Evolutionary conservation across 2,888 invertebrate genomes (phyloP), one percentile per base, ranked within the genome.

Genomic region (Eutolmus rufibarbis): DNA sequence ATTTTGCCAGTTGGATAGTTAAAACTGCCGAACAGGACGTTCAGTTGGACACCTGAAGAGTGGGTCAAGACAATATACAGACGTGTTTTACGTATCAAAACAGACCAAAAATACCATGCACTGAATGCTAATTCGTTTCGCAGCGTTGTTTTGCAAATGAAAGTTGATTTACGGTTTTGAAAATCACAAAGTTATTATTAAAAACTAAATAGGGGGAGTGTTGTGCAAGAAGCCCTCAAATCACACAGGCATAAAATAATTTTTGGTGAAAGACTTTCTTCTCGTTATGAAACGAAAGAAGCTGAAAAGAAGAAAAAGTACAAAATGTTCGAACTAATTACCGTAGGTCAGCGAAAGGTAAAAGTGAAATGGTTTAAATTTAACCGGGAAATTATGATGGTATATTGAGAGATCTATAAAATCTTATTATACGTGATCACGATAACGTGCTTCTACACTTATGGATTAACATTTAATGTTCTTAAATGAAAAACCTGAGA

Each of bases 311-410:
- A 66, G 28, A 66, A 66, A 66, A 40, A 28, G 8, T 23, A 66
- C 66, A 66, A 66, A 51, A 14, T 14, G 7, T 79, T 51, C 37
- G 34, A 37, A 31, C 31, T 82, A 82, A 82, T 82, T 66, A 23
- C 34, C 57, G 34, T 82, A 82, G 82, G 82, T 82, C 66, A 82
- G 34, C 56, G 57, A 57, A 82, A 82, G 57, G 82, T 82, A 82
- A 82, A 82, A 82, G 82, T 57, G 82, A 66, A 66, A 79, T 76
- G 34, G 37, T 76, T 76, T 40, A 31, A 31, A 76, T 37, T 76
- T 76, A 76, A 37, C 23, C 31, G 37, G 16, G n/a, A 0, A 82
- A 66, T 66, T 66, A 66, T 66, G 23, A 66, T 66, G 66, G 37
- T n/a, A 82, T 66, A 82, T 82, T 9, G 82, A 37, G 19, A 34